These are phyloP conservation scores for Pseudonaja textilis DNA, from an alignment of 2,113 vertebrate genomes.

Conservation along the genomic window DNA sequence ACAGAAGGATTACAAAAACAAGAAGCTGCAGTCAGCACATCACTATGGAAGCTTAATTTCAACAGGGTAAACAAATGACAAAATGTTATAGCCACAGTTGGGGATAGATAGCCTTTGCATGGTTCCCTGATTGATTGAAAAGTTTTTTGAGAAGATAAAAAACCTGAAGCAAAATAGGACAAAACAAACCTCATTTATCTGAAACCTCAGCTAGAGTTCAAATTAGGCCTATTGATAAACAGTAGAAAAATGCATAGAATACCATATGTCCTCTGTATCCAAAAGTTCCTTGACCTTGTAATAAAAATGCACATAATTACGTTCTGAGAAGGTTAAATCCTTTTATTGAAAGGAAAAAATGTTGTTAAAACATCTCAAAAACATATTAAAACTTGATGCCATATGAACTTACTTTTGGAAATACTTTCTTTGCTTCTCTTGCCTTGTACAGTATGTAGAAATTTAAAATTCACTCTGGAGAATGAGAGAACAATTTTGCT, in stretches of 20 bases:
- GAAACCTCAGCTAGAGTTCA: background rate
- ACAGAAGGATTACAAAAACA: constrained; percentile 11
- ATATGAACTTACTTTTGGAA: background rate
- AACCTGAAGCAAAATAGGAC: background rate
- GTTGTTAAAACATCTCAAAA: background rate
- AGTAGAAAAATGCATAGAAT: background rate
- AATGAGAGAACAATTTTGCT: background rate
- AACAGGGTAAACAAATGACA: constrained; percentile 3
- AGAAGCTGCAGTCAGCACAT: constrained; percentile 26
- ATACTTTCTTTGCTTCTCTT: background rate
- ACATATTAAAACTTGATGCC: background rate
- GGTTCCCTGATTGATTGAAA: constrained; percentile 15
- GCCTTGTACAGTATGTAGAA: background rate
- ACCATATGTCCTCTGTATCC: background rate
- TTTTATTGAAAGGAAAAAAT: background rate
- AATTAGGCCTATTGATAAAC: background rate
- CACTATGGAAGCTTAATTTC: constrained; percentile 39
- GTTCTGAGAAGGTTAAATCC: background rate
- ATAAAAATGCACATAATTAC: background rate
- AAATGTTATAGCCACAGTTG: background rate
- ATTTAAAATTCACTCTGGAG: background rate
- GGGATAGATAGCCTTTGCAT: constrained; percentile 11
- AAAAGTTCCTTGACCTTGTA: background rate
- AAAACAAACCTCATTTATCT: background rate
- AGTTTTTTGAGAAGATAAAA: constrained; percentile 22